phyloP scores from a whole-genome alignment of 2,888 invertebrate genomes.

The Epinotia bilunana region DNA sequence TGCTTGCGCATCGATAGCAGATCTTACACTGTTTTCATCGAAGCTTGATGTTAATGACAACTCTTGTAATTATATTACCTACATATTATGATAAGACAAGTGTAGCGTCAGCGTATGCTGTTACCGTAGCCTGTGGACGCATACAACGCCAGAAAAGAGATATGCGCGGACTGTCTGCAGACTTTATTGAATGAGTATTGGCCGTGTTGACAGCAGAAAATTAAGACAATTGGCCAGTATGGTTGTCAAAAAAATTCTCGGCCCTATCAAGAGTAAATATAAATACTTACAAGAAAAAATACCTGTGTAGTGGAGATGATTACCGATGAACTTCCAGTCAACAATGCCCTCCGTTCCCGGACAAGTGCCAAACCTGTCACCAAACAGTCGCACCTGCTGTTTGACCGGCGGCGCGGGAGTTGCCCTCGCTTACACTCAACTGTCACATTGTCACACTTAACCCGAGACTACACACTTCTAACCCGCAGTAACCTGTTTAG shows the following conservation, averaged over 20 bases:
- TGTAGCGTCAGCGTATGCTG: not conserved
- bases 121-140: not conserved
- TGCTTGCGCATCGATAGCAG: conserved; percentile 16
- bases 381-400: conserved; percentile 3
- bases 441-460: conserved; percentile 6
- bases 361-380: conserved; percentile 16
- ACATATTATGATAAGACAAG: no score
- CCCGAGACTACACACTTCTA: not conserved
- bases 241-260: not conserved
- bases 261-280: not conserved
- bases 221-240: not conserved
- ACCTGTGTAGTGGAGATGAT: not conserved
- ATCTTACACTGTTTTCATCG: conserved; percentile 1
- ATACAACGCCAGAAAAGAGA: not conserved
- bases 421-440: not conserved
- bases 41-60: not conserved
- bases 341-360: not conserved
- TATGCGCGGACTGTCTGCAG: no score
- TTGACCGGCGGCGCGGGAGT: conserved; percentile 16
- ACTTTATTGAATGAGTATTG: no score
- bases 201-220: no score
- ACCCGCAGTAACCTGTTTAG: not conserved
- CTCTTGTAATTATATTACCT: no score
- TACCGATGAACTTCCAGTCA: not conserved
- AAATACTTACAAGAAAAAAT: not conserved